A percentile compares a stretch with the other conserved stretches of the same genome.
Evolutionary conservation across 2,888 invertebrate species (phyloP).

Genomic region (Icerya purchasi): DNA sequence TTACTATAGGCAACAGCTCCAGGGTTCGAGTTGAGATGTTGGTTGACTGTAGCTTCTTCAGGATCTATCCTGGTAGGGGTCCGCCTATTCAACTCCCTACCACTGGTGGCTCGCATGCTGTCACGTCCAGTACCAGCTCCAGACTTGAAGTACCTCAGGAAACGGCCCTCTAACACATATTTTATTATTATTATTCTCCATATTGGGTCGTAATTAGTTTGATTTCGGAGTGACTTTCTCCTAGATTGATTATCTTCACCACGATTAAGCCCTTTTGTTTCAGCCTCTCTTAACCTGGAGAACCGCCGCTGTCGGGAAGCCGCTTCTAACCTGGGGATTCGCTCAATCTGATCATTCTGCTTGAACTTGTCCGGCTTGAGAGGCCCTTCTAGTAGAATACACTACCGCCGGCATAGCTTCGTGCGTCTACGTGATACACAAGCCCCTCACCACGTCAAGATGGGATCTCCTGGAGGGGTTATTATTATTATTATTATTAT

Average conservation of each 20-base stretch:
- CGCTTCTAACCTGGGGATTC: too few relatives aligned
- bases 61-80: not conserved
- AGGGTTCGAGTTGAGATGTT: too few relatives aligned
- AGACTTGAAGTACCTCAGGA: not conserved
- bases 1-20: too few relatives aligned
- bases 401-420: too few relatives aligned
- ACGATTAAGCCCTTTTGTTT: not conserved
- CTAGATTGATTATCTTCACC: not conserved
- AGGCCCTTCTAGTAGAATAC: too few relatives aligned
- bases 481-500: not conserved
- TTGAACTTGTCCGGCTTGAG: too few relatives aligned
- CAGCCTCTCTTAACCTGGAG: not conserved
- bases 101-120: not conserved
- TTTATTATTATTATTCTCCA: not conserved
- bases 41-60: not conserved
- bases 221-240: not conserved
- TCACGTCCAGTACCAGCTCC: not conserved
- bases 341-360: too few relatives aligned
- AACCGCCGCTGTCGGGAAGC: too few relatives aligned
- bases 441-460: too few relatives aligned
- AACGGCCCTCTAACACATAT: not conserved
- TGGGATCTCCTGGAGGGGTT: too few relatives aligned
- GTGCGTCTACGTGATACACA: too few relatives aligned
- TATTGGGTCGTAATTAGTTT: not conserved
- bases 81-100: not conserved